Conservation (phyloP, 2,113 vertebrate species). For the Solenodon paradoxus region DNA sequence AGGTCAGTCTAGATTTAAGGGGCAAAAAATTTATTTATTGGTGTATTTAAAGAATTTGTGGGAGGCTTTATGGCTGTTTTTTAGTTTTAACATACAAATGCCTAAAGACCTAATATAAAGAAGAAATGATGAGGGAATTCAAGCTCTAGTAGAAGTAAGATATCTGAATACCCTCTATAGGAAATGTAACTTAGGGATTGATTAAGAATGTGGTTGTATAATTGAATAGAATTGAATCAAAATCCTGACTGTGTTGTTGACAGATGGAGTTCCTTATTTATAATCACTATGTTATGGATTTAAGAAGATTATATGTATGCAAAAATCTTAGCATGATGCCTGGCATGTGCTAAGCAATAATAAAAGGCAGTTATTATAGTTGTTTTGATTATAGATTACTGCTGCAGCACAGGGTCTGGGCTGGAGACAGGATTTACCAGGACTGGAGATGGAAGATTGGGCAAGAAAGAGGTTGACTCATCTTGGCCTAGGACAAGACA, state of each 20-base stretch:
- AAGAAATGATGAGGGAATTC: neutral
- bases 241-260: slow-evolving; percentile 11
- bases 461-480: neutral
- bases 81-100: neutral
- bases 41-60: neutral
- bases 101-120: slow-evolving; percentile 3
- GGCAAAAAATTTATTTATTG: slow-evolving; percentile 27
- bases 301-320: neutral
- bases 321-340: neutral
- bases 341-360: neutral
- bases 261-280: neutral
- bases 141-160: neutral
- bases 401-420: neutral
- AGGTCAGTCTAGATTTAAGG: neutral
- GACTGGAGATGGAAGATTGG: neutral
- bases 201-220: neutral
- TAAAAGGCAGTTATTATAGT: neutral
- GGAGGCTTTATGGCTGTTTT: slow-evolving; percentile 7
- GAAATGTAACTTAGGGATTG: neutral
- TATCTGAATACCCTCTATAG: neutral
- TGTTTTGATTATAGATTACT: neutral
- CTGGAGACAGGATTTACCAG: neutral
- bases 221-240: slow-evolving; percentile 6
- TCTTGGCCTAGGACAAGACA: neutral
- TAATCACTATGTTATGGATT: neutral